These are phyloP conservation scores for Edolisoma coerulescens DNA, from an alignment of 2,113 vertebrate genomes.

Conservation along the genomic window DNA sequence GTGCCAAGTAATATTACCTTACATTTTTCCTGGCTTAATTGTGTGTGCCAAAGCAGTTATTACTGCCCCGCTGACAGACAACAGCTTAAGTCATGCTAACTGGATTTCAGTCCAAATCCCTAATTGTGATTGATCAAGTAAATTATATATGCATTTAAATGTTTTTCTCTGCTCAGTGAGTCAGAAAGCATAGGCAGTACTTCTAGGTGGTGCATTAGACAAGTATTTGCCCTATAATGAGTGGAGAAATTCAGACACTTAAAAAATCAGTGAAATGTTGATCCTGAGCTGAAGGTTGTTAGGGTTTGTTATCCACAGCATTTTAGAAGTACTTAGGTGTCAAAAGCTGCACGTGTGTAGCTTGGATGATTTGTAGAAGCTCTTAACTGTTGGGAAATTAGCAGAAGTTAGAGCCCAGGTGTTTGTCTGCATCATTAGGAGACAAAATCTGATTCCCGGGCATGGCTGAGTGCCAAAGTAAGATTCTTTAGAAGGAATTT, in stretches of 20 bases:
- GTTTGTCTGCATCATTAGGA: neutral
- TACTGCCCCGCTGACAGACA: neutral
- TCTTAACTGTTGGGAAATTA: neutral
- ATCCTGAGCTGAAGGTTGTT: neutral
- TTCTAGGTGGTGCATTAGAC: neutral
- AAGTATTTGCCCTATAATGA: neutral
- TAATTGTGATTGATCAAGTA: slow-evolving; percentile 20
- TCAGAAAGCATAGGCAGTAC: neutral
- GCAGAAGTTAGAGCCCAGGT: neutral
- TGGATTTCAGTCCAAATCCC: neutral
- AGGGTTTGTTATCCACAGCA: neutral
- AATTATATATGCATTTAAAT: neutral
- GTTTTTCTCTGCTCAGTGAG: neutral
- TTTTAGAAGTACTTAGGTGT: neutral
- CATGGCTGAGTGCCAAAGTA: neutral
- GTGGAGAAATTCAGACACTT: neutral
- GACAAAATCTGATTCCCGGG: neutral
- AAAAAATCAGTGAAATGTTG: neutral
- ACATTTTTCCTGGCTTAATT: neutral
- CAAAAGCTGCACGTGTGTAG: neutral
- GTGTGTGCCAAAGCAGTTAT: neutral
- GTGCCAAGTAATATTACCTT: neutral
- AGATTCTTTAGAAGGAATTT: neutral
- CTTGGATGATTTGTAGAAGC: neutral
- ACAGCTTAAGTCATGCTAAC: neutral